Evolutionary conservation across 2,113 vertebrate species (phyloP), one percentile per base, ranked within the genome.

Genomic region (Clarias magur): DNA sequence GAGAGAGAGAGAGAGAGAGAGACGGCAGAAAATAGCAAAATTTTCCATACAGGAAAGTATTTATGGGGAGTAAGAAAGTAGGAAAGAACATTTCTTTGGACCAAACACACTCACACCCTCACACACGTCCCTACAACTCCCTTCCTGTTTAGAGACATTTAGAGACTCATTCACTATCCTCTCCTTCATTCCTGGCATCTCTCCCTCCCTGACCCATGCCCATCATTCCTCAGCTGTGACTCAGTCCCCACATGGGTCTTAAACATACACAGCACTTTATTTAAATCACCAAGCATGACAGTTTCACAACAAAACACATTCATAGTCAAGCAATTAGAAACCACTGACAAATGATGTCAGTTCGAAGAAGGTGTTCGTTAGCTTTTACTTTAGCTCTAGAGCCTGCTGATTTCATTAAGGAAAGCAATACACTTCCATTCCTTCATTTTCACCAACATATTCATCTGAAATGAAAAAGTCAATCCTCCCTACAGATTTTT

Each of bases 171-270:
- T 80, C 59, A 88, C 70, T 62, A 7, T 38, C 76, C 84, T 84
- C 70, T 57, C 79, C 63, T 62, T 83, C 67, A 67, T 82, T 72
- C 80, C 86, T 70, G 60, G 80, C 21, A 75, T 73, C 17, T 57
- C 54, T 65, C 53, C 68, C 83, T 25, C 78, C 82, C 79, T 62
- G n/a, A 88, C 83, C 79, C 87, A 93, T 91, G 86, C 92, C 90
- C 34, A 1, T 91, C 95, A 95, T 96, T 94, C 94, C 94, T 93
- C 85, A 88, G 84, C 85, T 90, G 89, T 96, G 93, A 95, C 91
- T 92, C 60, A 57, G 30, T 34, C 84, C 90, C 93, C 94, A 94
- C 94, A 93, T 80, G 81, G 88, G 92, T 88, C 92, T 90, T 91
- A 92, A 93, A 92, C 93, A 93, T 67, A 94, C 90, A 94, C 83